Base-by-base conservation (phyloP, 1,140 invertebrate species). In the Drosophila virilis region DNA sequence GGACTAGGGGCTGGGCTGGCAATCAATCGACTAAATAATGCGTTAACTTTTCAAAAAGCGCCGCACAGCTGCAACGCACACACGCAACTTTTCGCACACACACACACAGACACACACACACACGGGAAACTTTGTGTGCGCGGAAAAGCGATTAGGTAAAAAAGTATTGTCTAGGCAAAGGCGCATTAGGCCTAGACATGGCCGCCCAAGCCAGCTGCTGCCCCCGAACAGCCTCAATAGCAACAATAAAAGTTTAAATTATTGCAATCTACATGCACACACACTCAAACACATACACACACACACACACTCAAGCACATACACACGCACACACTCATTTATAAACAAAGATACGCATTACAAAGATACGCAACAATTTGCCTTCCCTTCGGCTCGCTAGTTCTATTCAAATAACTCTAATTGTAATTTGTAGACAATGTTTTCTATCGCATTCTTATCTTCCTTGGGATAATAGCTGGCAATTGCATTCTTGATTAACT, bases 1-100 rank as follows among this genome's bases (percentile, higher is more conserved):
- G 22, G 42, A 4, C n/a, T 17, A 17, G 17, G 40, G 40, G 38
- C 0, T 6, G 46, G 70, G 64, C 43, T 70, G 42, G 57, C 82
- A 77, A 86, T 88, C 82, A 86, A 86, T 88, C 82, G 82, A 76
- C 83, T 88, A 86, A 86, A 86, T 86, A 86, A 86, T 86, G 82
- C 82, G 82, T 86, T 88, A 86, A 86, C 82, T 86, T 86, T 86
- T 88, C 66, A 77, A 81, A 86, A 77, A 42, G 17, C 51, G 43
- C 38, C 76, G 61, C 66, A 80, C 80, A 84, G 70, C 82, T 60
- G 69, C 67, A 75, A 75, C 71, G 71, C 71, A 84, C 72, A 74
- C 81, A 85, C 81, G 81, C 81, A 85, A 85, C 81, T 85, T 84
- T 81, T 52, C 32, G 59, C 42, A 72, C 69, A 57, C 38, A 59